Base-by-base conservation (phyloP, 2,888 invertebrate species). In the Catocala nupta region DNA sequence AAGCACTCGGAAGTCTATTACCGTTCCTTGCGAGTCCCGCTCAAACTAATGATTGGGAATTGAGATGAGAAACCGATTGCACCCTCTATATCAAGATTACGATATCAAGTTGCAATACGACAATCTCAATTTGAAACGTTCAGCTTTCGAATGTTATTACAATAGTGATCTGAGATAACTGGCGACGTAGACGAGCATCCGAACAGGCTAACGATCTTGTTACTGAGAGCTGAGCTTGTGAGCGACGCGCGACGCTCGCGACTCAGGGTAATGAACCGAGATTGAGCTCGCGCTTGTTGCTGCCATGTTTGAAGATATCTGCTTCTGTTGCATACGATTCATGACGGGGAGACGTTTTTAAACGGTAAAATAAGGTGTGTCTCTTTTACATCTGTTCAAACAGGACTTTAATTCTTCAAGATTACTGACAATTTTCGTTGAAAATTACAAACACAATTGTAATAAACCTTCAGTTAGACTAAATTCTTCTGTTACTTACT, bases 191-290 rank as follows among this genome's bases (percentile, higher is more conserved):
- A 64, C 70, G 66, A 62, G 75, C 63, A 75, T 75, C 69, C 73
- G 80, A 77, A 78, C 78, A 56, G 67, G 68, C 78, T 83, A 82
- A 84, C 83, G 81, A 84, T 82, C 77, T 82, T 82, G 81, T 83
- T 83, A 81, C 78, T 73, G 75, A 55, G 55, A 67, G 62, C 72
- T 71, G 65, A 77, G 73, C 62, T 70, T 71, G 59, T 56, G 70
- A 65, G 65, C 70, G 67, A 69, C 59, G 68, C 71, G 71, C 70
- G 5, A 11, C 10, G 43, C 68, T 55, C 67, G 58, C 62, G 57
- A 66, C 70, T 77, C 71, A 71, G 81, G 72, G 75, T 81, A 84
- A 83, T 82, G 81, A 85, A 83, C 81, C 69, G 73, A 70, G 73
- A 77, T 76, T 73, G 73, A 70, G 16, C 51, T 10, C 11, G 16